Evolutionary conservation across 2,888 invertebrate species (phyloP).

Genomic region (Habrosyne pyritoides): DNA sequence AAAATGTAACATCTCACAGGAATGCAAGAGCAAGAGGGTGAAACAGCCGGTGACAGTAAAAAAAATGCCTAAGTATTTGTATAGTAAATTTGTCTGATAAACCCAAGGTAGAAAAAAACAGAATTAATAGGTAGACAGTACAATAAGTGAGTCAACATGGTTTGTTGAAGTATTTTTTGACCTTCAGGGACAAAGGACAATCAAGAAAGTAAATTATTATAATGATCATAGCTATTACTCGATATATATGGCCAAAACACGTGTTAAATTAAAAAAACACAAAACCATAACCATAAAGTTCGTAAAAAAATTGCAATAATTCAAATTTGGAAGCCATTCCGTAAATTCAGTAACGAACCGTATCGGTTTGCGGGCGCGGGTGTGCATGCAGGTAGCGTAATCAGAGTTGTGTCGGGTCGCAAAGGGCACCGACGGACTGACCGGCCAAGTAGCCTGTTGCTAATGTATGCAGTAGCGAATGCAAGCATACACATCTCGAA

Average conservation of each 20-base stretch:
- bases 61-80: too few species aligned
- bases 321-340: slow-evolving; percentile 70
- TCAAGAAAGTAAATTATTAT: too few species aligned
- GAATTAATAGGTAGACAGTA: too few species aligned
- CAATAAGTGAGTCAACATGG: too few species aligned
- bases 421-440: slow-evolving; percentile 37
- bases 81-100: background rate
- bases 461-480: background rate
- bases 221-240: too few species aligned
- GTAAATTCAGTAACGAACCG: slow-evolving; percentile 77
- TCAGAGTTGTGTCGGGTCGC: slow-evolving; percentile 44
- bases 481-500: background rate
- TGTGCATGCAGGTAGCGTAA: slow-evolving; percentile 45
- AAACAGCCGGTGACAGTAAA: too few species aligned
- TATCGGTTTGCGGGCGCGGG: slow-evolving; percentile 33
- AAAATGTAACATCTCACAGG: too few species aligned
- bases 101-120: background rate
- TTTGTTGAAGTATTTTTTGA: too few species aligned
- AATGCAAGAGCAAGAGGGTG: too few species aligned
- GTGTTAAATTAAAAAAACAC: slow-evolving; percentile 20
- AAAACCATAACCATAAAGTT: slow-evolving; percentile 8
- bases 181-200: too few species aligned
- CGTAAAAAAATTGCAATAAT: slow-evolving; percentile 52
- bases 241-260: too few species aligned
- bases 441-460: background rate